Base-by-base conservation (phyloP, 2,113 vertebrate genomes). In the Oplegnathus fasciatus region DNA sequence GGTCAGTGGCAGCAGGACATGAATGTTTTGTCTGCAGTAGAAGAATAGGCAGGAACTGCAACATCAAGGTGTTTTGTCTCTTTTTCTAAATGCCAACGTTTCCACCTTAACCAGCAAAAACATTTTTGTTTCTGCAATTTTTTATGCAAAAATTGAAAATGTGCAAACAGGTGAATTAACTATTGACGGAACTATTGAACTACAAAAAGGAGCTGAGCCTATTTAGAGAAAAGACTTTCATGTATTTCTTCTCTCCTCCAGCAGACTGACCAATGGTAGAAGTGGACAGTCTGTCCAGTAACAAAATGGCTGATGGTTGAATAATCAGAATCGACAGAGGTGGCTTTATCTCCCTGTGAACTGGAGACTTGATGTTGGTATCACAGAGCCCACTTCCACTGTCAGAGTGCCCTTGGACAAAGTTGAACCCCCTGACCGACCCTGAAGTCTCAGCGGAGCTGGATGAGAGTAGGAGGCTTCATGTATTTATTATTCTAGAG, bases 331-430 rank as follows among this genome's bases (percentile, higher is more conserved):
- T 60, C 61, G 40, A 60, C 67, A 10, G n/a, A n/a, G 62, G 18
- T 7, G 70, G 52, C n/a, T 60, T 50, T 3, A 42, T 26, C 40
- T 20, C 66, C 66, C 54, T 9, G 73, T 66, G 84, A 70, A 0
- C 60, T 34, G 58, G 13, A 42, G 69, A 9, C 13, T n/a, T n/a
- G n/a, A n/a, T n/a, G n/a, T n/a, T n/a, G 52, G 32, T 20, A 32
- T 32, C 60, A 20, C 18, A n/a, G n/a, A 66, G 40, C 18, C 18
- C 55, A 37, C 67, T 24, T 65, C 24, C 52, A 28, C 42, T 28
- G 69, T 82, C 86, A 62, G 20, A 61, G 22, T 11, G 83, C 64
- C 74, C 83, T 75, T 75, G 58, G 54, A 79, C 71, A 54, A 8
- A 71, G 28, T 14, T 26, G 58, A 67, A 28, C 32, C 17, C n/a